Base-by-base conservation (phyloP, 2,797 vertebrate genomes). In the Huso huso region DNA sequence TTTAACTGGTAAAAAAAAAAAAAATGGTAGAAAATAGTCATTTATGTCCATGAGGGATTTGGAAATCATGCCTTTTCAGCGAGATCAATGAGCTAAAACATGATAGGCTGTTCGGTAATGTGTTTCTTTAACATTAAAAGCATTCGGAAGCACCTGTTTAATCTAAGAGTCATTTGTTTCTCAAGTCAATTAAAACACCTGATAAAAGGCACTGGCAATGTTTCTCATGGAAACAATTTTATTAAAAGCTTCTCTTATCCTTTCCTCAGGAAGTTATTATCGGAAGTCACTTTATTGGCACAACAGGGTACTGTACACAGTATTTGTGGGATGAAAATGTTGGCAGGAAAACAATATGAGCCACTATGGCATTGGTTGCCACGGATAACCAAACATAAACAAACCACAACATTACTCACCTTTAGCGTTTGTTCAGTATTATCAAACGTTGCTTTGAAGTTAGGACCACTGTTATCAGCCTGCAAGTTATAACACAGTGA, bases 401-500 rank as follows among this genome's bases (percentile, higher is more conserved):
- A 65, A 6, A n/a, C 1, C 13, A 58, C 12, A 7, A n/a, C 62
- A 37, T 10, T 51, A 73, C 85, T 82, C 83, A 98, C 96, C 91
- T 95, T 92, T 68, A 99, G 72, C 9, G 78, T 93, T 78, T 96
- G 95, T 73, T 97, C 93, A 0, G 95, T 95, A 81, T 86, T 95
- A 80, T 90, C 84, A 81, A 97, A 97, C 70, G 72, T 13, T 1
- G 86, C 90, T 71, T 93, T 84, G 78, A 98, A 98, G 70, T 82
- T 86, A 49, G 96, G 95, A 12, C 94, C 91, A 11, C 58, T 81
- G 63, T 84, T 86, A 75, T 97, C 87, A 48, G 93, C 95, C 96
- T 99, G 77, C 66, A 79, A 70, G 52, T 37, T 37, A 37, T 5
- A 37, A 37, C 37, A 37, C 37, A 37, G 37, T 37, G 37, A 37